Evolutionary conservation across 2,113 vertebrate species (phyloP).

Genomic region (Epinephelus cyanopodus): DNA sequence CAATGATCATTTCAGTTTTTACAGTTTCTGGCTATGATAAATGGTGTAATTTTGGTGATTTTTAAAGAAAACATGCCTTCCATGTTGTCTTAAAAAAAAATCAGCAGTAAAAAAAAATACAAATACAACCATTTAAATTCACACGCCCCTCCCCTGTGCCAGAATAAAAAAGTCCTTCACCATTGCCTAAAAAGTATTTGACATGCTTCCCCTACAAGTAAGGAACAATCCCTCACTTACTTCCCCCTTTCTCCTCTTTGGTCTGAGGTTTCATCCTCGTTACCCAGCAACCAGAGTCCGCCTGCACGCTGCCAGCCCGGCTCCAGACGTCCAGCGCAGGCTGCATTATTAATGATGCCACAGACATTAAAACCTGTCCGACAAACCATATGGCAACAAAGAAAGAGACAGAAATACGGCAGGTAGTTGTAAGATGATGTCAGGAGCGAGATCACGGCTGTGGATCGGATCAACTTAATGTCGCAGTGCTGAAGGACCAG

Average conservation of each 20-base stretch:
- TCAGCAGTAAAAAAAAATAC: too few relatives aligned
- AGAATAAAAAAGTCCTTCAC: too few relatives aligned
- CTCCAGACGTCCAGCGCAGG: constrained; percentile 64
- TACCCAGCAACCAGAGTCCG: constrained; percentile 67
- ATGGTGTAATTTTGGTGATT: too few relatives aligned
- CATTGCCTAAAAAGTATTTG: too few relatives aligned
- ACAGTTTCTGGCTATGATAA: too few relatives aligned
- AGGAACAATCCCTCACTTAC: too few relatives aligned
- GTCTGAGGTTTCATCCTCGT: constrained; percentile 16
- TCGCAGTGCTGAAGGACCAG: constrained; percentile 19
- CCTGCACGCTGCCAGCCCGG: constrained; percentile 25
- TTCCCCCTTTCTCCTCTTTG: background rate
- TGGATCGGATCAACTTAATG: background rate
- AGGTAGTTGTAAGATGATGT: constrained; percentile 2
- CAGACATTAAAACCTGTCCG: constrained; percentile 59
- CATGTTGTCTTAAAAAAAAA: too few relatives aligned
- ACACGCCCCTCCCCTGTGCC: too few relatives aligned
- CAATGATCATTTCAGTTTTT: too few relatives aligned
- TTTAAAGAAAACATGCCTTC: too few relatives aligned
- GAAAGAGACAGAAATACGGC: background rate
- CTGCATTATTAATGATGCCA: constrained; percentile 75
- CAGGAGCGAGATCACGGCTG: constrained; percentile 5
- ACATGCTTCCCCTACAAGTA: too few relatives aligned
- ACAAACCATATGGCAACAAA: constrained; percentile 55
- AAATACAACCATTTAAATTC: too few relatives aligned